Percentiles rank a stretch among this genome's conserved stretches.
phyloP scores from a whole-genome alignment of 2,113 vertebrate genomes.

The Ptyas mucosa region DNA sequence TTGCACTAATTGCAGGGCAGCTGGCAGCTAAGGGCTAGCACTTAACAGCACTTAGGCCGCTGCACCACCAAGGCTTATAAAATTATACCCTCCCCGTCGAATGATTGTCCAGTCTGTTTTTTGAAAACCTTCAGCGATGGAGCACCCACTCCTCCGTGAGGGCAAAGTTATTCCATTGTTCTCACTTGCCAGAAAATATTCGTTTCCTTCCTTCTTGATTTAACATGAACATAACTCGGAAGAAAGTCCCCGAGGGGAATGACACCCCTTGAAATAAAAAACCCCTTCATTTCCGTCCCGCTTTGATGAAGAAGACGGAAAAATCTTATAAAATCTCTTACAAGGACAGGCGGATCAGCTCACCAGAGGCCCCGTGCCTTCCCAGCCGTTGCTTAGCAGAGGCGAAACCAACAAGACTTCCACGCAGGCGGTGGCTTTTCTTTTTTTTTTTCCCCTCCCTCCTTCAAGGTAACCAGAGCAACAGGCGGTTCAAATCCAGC shows the following conservation, averaged over 20 bases:
- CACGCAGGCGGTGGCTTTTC: slow-evolving; percentile 11
- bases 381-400: slow-evolving; percentile 13
- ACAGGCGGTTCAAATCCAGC: slow-evolving; percentile 31
- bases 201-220: not conserved
- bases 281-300: not conserved
- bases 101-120: not conserved
- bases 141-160: not conserved
- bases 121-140: not conserved
- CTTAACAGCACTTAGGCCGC: too few relatives aligned
- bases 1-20: too few relatives aligned
- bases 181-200: not conserved
- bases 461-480: slow-evolving; percentile 43
- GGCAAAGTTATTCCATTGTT: not conserved
- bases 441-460: not conserved
- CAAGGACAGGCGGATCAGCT: not conserved
- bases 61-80: too few relatives aligned
- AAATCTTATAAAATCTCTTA: not conserved
- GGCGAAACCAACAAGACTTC: slow-evolving; percentile 3
- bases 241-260: not conserved
- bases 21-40: too few relatives aligned
- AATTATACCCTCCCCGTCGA: not conserved
- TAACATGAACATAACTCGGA: not conserved
- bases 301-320: not conserved
- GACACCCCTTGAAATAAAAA: not conserved
- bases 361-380: not conserved